phyloP scores from a whole-genome alignment of 2,888 invertebrate species.

The Rhagophthalmus giganteus region DNA sequence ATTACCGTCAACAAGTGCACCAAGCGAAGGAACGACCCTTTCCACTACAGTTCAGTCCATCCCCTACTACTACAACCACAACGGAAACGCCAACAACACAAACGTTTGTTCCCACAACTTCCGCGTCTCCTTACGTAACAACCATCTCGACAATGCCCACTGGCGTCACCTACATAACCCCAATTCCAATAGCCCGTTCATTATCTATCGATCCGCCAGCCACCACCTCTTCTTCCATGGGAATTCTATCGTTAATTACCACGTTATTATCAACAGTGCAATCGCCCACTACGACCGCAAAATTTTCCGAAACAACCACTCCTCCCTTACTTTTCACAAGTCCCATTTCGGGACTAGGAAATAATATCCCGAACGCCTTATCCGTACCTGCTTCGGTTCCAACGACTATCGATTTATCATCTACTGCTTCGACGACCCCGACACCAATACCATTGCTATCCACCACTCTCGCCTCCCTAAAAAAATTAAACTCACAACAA shows the following conservation, averaged over 20 bases:
- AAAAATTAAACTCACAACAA: slow-evolving; percentile 36
- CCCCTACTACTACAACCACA: slow-evolving; percentile 14
- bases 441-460: background rate
- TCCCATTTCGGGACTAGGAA: background rate
- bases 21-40: background rate
- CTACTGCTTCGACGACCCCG: slow-evolving; percentile 35
- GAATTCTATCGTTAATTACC: too few relatives aligned
- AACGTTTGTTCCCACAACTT: background rate
- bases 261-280: too few relatives aligned
- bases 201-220: slow-evolving; percentile 42
- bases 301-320: background rate
- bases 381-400: background rate
- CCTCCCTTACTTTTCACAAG: background rate
- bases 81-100: slow-evolving; percentile 6
- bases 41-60: slow-evolving; percentile 21
- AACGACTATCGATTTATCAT: background rate
- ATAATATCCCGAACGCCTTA: background rate
- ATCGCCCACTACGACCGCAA: too few relatives aligned
- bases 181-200: background rate
- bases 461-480: slow-evolving; percentile 6
- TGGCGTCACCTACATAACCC: background rate
- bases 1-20: slow-evolving; percentile 53
- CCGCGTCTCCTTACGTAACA: background rate
- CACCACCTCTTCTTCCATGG: slow-evolving; percentile 54
- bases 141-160: background rate